Conservation (phyloP, 2,888 invertebrate genomes). For the Agriopis leucophaearia region DNA sequence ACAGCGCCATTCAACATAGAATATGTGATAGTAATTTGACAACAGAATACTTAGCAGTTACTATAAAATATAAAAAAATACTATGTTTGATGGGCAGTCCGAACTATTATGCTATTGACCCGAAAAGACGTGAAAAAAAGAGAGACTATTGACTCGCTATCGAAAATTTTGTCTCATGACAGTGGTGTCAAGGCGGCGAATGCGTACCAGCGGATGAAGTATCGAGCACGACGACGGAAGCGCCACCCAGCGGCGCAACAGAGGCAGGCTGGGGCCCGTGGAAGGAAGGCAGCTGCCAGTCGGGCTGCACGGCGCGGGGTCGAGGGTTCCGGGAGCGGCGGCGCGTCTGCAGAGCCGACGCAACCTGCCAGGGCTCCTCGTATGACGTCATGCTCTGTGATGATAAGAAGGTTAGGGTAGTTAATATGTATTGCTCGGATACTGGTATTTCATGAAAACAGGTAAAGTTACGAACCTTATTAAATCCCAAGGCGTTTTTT, state of each 20-base stretch:
- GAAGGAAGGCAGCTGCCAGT: constrained; percentile 87
- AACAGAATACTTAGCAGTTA: no score
- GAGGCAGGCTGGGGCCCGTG: constrained; percentile 89
- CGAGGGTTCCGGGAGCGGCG: constrained; percentile 87
- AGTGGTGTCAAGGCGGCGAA: constrained; percentile 90
- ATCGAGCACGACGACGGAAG: constrained; percentile 42
- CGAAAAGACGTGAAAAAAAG: no score
- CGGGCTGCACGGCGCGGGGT: constrained; percentile 89
- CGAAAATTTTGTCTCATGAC: constrained; percentile 34
- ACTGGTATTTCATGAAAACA: no score
- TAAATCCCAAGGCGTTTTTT: no score
- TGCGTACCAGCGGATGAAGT: constrained; percentile 80
- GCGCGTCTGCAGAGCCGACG: constrained; percentile 85
- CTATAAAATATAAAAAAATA: no score
- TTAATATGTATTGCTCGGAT: not conserved
- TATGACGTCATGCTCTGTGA: constrained; percentile 89
- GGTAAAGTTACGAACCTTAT: no score
- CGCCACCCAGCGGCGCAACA: constrained; percentile 84
- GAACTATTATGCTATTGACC: no score
- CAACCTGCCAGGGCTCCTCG: constrained; percentile 87
- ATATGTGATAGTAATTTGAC: no score
- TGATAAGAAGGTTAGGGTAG: constrained; percentile 84
- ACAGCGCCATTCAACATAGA: no score
- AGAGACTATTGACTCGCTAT: not conserved
- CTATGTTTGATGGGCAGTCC: no score